Evolutionary conservation across 2,888 invertebrate genomes (phyloP).

Genomic region (Meiosimyza platycephala): DNA sequence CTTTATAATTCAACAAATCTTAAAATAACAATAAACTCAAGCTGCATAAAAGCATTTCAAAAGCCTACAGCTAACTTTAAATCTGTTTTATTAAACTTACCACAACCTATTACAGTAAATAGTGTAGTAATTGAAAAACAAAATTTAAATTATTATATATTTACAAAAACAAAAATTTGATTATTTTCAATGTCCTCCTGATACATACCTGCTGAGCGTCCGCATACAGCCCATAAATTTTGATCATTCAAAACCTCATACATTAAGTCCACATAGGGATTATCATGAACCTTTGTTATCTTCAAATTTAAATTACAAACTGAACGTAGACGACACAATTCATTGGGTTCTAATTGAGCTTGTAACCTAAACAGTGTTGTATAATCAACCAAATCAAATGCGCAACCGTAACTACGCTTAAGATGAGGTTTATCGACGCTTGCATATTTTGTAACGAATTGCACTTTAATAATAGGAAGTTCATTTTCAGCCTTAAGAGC

Average conservation of each 20-base stretch:
- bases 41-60: too few relatives aligned
- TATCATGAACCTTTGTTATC: conserved; percentile 73
- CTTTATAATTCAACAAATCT: too few relatives aligned
- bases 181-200: background rate
- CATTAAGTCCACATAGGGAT: conserved; percentile 75
- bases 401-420: conserved; percentile 72
- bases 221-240: conserved; percentile 93
- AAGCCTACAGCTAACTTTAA: background rate
- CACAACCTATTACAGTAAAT: conserved; percentile 35
- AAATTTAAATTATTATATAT: conserved; percentile 22
- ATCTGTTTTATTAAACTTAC: conserved; percentile 29
- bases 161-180: background rate
- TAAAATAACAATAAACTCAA: too few relatives aligned
- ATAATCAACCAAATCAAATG: conserved; percentile 84
- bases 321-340: conserved; percentile 89
- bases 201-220: conserved; percentile 82
- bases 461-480: conserved; percentile 72
- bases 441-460: conserved; percentile 74
- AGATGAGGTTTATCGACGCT: conserved; percentile 57
- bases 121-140: conserved; percentile 26
- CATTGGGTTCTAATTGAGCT: conserved; percentile 78
- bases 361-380: conserved; percentile 86
- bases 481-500: conserved; percentile 72
- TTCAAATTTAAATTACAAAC: conserved; percentile 85
- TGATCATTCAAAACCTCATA: conserved; percentile 94